Evolutionary conservation across 1,140 invertebrate species (phyloP).

Genomic region (Drosophila bocki): DNA sequence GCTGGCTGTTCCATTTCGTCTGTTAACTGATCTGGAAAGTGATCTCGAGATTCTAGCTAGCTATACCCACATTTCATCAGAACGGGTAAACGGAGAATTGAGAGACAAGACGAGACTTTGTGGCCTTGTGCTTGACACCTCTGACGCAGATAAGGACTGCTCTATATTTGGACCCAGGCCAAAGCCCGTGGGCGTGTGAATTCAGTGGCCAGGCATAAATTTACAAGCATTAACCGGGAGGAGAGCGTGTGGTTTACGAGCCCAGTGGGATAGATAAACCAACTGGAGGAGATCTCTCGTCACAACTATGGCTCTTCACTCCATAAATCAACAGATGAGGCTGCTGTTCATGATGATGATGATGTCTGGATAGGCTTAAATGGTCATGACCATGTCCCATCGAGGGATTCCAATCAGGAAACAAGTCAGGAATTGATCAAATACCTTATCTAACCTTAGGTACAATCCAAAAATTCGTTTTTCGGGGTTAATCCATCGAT

Average conservation of each 20-base stretch:
- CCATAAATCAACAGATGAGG: conserved; percentile 13
- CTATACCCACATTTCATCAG: conserved; percentile 49
- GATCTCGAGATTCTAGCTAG: neutral
- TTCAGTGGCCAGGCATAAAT: conserved; percentile 39
- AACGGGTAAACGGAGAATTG: conserved; percentile 13
- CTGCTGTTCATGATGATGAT: neutral
- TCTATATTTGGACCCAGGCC: conserved; percentile 24
- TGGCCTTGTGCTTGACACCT: conserved; percentile 44
- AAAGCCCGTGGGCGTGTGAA: conserved; percentile 32
- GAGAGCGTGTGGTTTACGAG: neutral
- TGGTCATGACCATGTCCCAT: conserved; percentile 23
- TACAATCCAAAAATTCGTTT: conserved; percentile 9
- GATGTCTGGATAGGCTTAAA: conserved; percentile 6
- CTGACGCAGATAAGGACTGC: conserved; percentile 31
- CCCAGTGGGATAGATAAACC: conserved; percentile 21
- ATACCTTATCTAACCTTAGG: neutral
- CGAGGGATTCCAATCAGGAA: neutral
- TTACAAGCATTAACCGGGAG: conserved; percentile 23
- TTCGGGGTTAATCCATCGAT: conserved; percentile 40
- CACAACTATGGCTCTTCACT: conserved; percentile 21
- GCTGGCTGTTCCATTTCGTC: conserved; percentile 41
- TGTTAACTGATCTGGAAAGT: conserved; percentile 7
- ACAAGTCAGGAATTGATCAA: neutral
- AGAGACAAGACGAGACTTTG: neutral
- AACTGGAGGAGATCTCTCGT: conserved; percentile 14